Evolutionary conservation across 2,888 invertebrate genomes (phyloP), one percentile per base, ranked within the genome.

Genomic region (Omphaloscelis lunosa): DNA sequence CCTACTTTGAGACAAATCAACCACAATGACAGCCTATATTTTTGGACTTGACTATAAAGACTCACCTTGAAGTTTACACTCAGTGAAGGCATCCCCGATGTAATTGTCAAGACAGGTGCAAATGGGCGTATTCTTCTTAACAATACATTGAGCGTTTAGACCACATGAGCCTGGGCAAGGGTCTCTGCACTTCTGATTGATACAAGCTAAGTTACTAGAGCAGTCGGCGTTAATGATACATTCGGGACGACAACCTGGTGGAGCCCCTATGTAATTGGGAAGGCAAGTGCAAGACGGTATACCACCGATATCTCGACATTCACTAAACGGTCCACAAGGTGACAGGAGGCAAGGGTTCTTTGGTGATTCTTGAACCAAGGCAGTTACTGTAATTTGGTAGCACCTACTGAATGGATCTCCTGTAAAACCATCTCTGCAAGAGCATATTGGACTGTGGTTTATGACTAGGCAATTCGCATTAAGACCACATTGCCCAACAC

Each of bases 111-210:
- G 94, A 90, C 98, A 98, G 9, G 97, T 97, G 91, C 98, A 99
- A 71, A 97, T 97, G 2, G 98, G 98, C 77, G 97, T 97, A 89
- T 98, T 98, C 91, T 98, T 98, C 82, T 97, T 97, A 11, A 98
- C 98, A 61, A 93, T 93, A 90, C 98, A 97, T 86, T 97, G 95
- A 75, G 98, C 97, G 88, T 97, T 96, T 78, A 97, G 89, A 66
- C 98, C 98, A 89, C 98, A 98, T 11, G 98, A 98, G 20, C 98
- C 98, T 15, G 98, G 98, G 89, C 98, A 98, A n/a, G 98, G 98
- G 93, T 98, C 98, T 84, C 94, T 96, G 92, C 98, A 98, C 92
- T 97, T 98, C 90, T 98, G 97, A 86, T 97, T 97, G 66, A 98
- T 98, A 90, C 99, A 99, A 61, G 98, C 98, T 88, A 97, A 96